Conservation (phyloP, 2,888 invertebrate species). For the Chalcosyrphus nemorum region DNA sequence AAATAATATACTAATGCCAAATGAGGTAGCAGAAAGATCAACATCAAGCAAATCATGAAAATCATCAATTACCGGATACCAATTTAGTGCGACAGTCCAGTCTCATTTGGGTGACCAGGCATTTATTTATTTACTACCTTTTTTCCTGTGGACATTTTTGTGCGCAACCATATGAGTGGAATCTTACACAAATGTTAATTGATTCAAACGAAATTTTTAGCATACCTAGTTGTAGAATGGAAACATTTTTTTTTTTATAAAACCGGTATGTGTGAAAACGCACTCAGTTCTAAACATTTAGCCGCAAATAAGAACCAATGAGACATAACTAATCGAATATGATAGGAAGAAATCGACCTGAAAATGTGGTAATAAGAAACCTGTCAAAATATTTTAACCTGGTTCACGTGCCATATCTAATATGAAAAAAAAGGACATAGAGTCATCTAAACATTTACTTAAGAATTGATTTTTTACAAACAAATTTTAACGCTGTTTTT, state of each 20-base stretch:
- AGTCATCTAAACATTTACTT: too few species aligned
- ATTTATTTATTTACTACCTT: background rate
- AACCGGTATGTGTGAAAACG: background rate
- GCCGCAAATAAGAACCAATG: background rate
- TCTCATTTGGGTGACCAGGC: background rate
- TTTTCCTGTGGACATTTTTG: background rate
- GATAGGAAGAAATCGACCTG: background rate
- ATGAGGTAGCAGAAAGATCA: background rate
- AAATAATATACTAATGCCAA: background rate
- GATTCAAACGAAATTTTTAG: too few species aligned
- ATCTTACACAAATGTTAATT: background rate
- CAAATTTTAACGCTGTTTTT: too few species aligned
- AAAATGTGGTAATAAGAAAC: conserved; percentile 14
- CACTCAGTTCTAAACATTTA: background rate
- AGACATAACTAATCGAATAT: conserved; percentile 8
- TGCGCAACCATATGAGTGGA: background rate
- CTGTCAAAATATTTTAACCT: conserved; percentile 39
- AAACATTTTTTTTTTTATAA: background rate
- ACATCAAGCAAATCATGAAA: background rate
- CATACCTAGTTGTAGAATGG: too few species aligned
- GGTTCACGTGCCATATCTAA: background rate
- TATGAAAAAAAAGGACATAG: too few species aligned
- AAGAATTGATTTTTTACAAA: too few species aligned
- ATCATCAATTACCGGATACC: too few species aligned
- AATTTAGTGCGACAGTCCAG: background rate